A percentile compares a stretch with the other conserved stretches of the same genome.
phyloP scores from a whole-genome alignment of 2,113 vertebrate genomes.

The Thermophis baileyi region DNA sequence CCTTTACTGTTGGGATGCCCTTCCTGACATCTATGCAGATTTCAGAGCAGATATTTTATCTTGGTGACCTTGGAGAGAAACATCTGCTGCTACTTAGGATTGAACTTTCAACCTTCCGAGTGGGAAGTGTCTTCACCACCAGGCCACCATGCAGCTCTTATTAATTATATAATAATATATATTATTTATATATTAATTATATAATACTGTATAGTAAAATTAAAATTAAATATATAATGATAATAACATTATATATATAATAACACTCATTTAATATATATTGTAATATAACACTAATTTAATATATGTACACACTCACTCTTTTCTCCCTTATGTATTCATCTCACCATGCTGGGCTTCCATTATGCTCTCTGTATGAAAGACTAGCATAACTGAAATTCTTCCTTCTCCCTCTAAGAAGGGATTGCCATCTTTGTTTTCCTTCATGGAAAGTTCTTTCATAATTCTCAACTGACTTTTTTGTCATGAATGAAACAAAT shows the following conservation, averaged over 20 bases:
- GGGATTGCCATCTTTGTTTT: neutral
- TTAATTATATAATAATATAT: neutral
- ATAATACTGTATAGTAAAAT: neutral
- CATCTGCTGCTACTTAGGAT: neutral
- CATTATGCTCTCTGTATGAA: neutral
- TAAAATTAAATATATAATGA: neutral
- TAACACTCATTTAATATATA: neutral
- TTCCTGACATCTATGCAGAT: too few relatives aligned
- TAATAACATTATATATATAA: neutral
- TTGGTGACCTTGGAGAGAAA: neutral
- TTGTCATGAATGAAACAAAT: neutral
- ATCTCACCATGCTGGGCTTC: neutral
- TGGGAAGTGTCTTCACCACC: neutral
- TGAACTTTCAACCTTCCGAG: neutral
- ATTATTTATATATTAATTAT: neutral
- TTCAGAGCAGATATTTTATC: neutral
- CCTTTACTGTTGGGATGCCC: too few relatives aligned
- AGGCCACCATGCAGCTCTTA: neutral
- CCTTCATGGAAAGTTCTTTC: neutral
- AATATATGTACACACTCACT: neutral
- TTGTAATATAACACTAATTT: neutral
- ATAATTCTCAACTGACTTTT: neutral
- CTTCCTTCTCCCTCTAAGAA: neutral
- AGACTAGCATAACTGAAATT: neutral
- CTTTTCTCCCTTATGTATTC: neutral